phyloP scores from a whole-genome alignment of 2,888 invertebrate genomes.

The Chloroclystis v-ata region DNA sequence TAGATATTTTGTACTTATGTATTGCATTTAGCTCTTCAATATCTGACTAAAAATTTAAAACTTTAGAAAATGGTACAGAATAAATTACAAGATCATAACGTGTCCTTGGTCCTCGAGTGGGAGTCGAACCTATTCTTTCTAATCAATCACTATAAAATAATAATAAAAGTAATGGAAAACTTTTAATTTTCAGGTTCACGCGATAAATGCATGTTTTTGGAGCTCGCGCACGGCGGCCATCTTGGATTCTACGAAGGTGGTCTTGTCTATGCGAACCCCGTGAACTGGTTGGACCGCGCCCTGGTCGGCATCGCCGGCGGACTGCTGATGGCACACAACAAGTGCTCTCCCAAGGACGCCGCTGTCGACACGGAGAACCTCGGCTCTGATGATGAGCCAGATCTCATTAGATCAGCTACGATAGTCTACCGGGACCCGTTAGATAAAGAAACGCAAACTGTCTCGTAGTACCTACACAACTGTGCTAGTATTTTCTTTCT shows the following conservation, averaged over 20 bases:
- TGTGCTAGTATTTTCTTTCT: not conserved
- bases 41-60: too few species aligned
- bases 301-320: slow-evolving; percentile 89
- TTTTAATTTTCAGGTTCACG: slow-evolving; percentile 77
- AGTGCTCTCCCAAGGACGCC: slow-evolving; percentile 51
- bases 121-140: too few species aligned
- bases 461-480: not conserved
- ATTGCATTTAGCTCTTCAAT: too few species aligned
- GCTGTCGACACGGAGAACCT: slow-evolving; percentile 25
- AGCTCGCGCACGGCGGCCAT: slow-evolving; percentile 95
- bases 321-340: slow-evolving; percentile 79
- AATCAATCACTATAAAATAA: too few species aligned
- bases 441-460: slow-evolving; percentile 40
- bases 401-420: slow-evolving; percentile 64
- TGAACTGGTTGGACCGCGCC: slow-evolving; percentile 95
- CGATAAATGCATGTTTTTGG: slow-evolving; percentile 84
- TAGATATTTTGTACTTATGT: too few species aligned
- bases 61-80: too few species aligned
- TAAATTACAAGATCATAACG: too few species aligned
- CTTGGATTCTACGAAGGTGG: slow-evolving; percentile 97
- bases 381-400: slow-evolving; percentile 54
- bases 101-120: too few species aligned
- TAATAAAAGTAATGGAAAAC: too few species aligned
- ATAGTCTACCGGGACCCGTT: slow-evolving; percentile 64
- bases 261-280: slow-evolving; percentile 89